A percentile compares a stretch with the other conserved stretches of the same genome.
Conservation (phyloP, 2,113 vertebrate genomes). For the Probosciger aterrimus region DNA sequence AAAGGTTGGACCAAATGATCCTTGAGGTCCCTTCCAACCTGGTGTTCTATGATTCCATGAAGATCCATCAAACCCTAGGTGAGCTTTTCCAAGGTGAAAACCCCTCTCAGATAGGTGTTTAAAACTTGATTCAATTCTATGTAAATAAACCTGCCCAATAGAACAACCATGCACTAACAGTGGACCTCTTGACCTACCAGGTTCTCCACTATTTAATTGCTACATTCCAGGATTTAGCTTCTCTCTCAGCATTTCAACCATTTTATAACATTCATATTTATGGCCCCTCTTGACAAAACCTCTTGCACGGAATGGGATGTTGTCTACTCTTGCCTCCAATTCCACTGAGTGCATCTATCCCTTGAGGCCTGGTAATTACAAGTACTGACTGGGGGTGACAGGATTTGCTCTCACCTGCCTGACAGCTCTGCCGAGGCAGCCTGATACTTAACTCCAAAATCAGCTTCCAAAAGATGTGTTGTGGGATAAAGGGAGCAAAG, state of each 20-base stretch:
- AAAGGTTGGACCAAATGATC: neutral
- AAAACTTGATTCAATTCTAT: neutral
- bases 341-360: neutral
- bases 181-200: neutral
- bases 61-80: neutral
- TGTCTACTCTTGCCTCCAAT: neutral
- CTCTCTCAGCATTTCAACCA: neutral
- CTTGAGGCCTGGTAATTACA: neutral
- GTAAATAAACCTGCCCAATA: neutral
- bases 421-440: neutral
- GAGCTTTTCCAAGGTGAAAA: neutral
- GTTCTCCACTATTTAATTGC: neutral
- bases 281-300: neutral
- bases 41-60: neutral
- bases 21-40: neutral
- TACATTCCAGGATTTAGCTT: neutral
- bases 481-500: neutral
- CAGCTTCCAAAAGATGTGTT: neutral
- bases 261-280: neutral
- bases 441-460: neutral
- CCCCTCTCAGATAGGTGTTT: neutral
- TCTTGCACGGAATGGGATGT: neutral
- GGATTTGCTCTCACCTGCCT: conserved; percentile 11
- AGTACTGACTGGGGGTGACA: neutral
- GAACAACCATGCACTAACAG: neutral